Evolutionary conservation across 2,888 invertebrate species (phyloP).

Genomic region (Ptychoptera albimana): DNA sequence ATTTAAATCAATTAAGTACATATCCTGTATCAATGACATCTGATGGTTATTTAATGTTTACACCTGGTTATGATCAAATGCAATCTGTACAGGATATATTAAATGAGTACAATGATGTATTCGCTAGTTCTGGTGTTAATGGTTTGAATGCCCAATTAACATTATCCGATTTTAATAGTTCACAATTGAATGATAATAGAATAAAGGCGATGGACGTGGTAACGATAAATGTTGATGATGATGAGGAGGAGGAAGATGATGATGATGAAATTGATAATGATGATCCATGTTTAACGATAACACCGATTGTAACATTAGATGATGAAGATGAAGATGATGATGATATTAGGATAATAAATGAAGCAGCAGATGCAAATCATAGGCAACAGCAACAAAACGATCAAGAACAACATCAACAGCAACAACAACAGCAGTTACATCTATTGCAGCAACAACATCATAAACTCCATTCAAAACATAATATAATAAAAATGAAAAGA

Average conservation of each 20-base stretch:
- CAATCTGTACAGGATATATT: too few species aligned
- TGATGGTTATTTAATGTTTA: too few species aligned
- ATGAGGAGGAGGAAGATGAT: slow-evolving; percentile 20
- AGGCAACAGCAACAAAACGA: neutral
- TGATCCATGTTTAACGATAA: neutral
- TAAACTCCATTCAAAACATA: neutral
- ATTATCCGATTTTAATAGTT: neutral
- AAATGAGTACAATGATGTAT: too few species aligned
- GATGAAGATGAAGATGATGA: too few species aligned
- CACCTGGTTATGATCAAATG: too few species aligned
- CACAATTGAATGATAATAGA: too few species aligned
- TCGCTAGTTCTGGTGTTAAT: too few species aligned
- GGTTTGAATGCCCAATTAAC: too few species aligned
- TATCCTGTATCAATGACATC: too few species aligned
- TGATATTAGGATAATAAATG: too few species aligned
- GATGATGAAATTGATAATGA: slow-evolving; percentile 16
- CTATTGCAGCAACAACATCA: neutral
- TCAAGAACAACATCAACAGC: slow-evolving; percentile 7
- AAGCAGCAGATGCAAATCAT: neutral
- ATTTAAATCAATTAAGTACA: too few species aligned
- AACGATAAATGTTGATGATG: slow-evolving; percentile 16
- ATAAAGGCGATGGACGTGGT: neutral
- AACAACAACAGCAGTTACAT: slow-evolving; percentile 10
- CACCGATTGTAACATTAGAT: too few species aligned
- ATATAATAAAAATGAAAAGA: slow-evolving; percentile 36